phyloP scores from a whole-genome alignment of 2,888 invertebrate species.

The Rhagonycha lutea region DNA sequence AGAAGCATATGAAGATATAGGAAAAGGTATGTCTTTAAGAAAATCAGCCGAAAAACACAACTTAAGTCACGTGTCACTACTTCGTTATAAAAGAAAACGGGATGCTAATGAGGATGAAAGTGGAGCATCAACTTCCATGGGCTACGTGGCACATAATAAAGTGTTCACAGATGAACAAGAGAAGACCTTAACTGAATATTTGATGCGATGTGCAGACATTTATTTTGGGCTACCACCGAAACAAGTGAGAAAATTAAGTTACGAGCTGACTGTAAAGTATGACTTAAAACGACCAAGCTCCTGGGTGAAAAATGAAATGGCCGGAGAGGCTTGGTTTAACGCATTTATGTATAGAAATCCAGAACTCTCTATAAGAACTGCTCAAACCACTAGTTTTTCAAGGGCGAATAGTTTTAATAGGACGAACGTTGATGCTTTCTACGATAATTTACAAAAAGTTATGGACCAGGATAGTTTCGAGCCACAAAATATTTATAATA shows the following conservation, averaged over 20 bases:
- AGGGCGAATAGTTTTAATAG: neutral
- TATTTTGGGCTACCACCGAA: constrained; percentile 5
- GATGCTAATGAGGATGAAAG: too few relatives aligned
- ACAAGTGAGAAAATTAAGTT: neutral
- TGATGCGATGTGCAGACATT: constrained; percentile 4
- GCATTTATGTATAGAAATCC: neutral
- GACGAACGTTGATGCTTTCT: neutral
- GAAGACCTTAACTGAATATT: neutral
- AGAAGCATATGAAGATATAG: too few relatives aligned
- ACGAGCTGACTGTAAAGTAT: neutral
- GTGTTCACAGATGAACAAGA: constrained; percentile 26
- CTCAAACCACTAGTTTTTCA: neutral
- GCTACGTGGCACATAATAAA: constrained; percentile 22
- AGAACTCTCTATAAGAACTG: neutral
- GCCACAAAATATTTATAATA: neutral
- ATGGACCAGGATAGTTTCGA: neutral
- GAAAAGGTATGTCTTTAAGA: too few relatives aligned
- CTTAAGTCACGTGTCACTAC: too few relatives aligned
- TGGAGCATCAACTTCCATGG: neutral
- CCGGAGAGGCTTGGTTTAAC: neutral
- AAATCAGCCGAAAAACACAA: too few relatives aligned
- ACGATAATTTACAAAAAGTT: neutral
- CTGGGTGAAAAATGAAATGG: constrained; percentile 1
- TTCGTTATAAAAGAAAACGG: too few relatives aligned
- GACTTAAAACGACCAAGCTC: neutral